phyloP scores from a whole-genome alignment of 2,797 vertebrate genomes.

The Sphenopsis melanotis region DNA sequence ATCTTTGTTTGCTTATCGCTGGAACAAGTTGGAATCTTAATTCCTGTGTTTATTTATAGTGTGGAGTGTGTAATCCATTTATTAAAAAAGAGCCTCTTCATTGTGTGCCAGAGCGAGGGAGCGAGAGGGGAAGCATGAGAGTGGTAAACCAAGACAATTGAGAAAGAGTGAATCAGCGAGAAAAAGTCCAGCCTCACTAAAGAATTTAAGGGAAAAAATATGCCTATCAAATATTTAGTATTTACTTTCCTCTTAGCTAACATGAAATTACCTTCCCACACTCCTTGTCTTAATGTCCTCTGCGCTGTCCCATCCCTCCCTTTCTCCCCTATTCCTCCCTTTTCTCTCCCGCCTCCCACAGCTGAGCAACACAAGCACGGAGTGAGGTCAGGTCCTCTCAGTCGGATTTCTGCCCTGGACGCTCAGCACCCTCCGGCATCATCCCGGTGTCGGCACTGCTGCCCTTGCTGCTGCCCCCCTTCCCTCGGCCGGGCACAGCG shows the following conservation, averaged over 20 bases:
- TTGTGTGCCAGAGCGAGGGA: slow-evolving; percentile 32
- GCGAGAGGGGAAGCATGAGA: background rate
- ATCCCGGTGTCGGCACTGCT: background rate
- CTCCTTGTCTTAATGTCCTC: background rate
- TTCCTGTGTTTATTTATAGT: slow-evolving; percentile 64
- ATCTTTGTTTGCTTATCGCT: slow-evolving; percentile 60
- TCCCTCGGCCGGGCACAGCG: background rate
- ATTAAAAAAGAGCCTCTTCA: slow-evolving; percentile 48
- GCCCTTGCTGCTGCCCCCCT: background rate
- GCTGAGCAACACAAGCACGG: background rate
- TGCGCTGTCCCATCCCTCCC: background rate
- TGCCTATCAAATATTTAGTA: slow-evolving; percentile 64
- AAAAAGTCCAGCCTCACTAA: slow-evolving; percentile 33
- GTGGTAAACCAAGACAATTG: slow-evolving; percentile 23
- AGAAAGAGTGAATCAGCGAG: slow-evolving; percentile 43
- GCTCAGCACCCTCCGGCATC: background rate
- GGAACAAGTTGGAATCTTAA: slow-evolving; percentile 62
- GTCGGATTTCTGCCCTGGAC: background rate
- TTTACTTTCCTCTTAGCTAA: slow-evolving; percentile 48
- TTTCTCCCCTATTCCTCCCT: background rate
- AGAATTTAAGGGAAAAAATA: slow-evolving; percentile 45
- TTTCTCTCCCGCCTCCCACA: background rate
- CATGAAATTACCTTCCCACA: background rate
- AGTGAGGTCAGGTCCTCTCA: background rate
- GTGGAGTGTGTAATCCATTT: slow-evolving; percentile 61